Evolutionary conservation across 2,113 vertebrate species (phyloP), one percentile per base, ranked within the genome.

Genomic region (Apodemus sylvaticus): DNA sequence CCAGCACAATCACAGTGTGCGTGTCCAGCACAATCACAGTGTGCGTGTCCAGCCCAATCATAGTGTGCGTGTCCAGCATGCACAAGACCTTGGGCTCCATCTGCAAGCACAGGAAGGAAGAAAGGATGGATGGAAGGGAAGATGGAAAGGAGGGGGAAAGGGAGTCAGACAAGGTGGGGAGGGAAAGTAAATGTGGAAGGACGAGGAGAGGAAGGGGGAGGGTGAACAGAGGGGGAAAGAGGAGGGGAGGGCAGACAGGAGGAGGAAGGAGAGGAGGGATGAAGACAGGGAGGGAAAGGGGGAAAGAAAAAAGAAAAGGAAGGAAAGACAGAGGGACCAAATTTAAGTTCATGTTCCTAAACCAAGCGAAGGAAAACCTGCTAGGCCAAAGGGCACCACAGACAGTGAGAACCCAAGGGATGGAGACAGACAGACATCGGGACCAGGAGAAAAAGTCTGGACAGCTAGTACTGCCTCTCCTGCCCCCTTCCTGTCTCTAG

Each of bases 401-500:
- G 79, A 70, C 11, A 60, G 10, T 19, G 71, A 42, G 77, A 36
- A 73, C 17, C 24, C 34, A 0, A 1, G 48, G 2, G 3, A 51
- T 0, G 4, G n/a, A 16, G 34, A 82, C 13, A 12, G 34, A 1
- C 11, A 12, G 71, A 45, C 0, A 1, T 0, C 3, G 5, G 60
- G 26, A 36, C 0, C 11, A 26, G 34, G 3, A 36, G 36, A 71
- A 64, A 55, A 51, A 3, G n/a, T 48, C 36, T 7, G 24, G 22
- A 16, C 7, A 3, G 7, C 29, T 24, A 19, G 36, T 45, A 39
- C 39, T 39, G 29, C 45, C 60, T 45, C 19, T 42, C 4, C 1
- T 3, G 0, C 0, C 10, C 34, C 60, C 29, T 34, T 2, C 77
- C 45, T 42, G 3, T 48, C 45, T 39, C 66, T 0, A 0, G 4